Evolutionary conservation across 2,888 invertebrate genomes (phyloP).

Genomic region (Asteroscopus sphinx): DNA sequence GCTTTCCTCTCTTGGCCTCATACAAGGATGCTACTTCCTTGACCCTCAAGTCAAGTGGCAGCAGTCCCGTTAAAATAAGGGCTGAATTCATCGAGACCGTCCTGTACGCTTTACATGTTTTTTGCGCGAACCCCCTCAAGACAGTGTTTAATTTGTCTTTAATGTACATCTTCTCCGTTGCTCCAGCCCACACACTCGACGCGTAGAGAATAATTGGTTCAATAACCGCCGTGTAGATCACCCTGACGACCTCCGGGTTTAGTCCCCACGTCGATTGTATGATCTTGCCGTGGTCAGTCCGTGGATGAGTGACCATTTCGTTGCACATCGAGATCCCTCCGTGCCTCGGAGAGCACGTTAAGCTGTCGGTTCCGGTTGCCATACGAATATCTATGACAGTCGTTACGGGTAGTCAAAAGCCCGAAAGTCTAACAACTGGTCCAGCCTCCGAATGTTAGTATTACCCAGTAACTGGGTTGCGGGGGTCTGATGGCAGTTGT

Average conservation of each 20-base stretch:
- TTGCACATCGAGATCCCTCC: no score
- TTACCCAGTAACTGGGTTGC: no score
- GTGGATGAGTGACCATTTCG: no score
- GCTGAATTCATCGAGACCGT: neutral
- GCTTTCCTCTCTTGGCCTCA: neutral
- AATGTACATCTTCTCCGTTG: neutral
- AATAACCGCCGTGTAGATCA: neutral
- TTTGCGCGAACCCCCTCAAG: neutral
- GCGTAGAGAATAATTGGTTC: neutral
- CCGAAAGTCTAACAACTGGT: no score
- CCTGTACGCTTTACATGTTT: neutral
- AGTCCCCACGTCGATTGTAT: no score
- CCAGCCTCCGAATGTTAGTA: no score
- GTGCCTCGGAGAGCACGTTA: no score
- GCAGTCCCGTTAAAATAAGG: neutral
- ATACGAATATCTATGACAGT: no score
- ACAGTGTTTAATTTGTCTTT: neutral
- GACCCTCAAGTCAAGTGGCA: neutral
- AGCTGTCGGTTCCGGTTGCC: no score
- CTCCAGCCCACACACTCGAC: neutral
- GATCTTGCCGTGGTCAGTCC: no score
- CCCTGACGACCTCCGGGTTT: neutral
- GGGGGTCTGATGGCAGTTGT: no score
- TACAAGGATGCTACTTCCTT: neutral
- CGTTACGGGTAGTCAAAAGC: no score